phyloP scores from a whole-genome alignment of 2,113 vertebrate species.

The Plotosus lineatus region DNA sequence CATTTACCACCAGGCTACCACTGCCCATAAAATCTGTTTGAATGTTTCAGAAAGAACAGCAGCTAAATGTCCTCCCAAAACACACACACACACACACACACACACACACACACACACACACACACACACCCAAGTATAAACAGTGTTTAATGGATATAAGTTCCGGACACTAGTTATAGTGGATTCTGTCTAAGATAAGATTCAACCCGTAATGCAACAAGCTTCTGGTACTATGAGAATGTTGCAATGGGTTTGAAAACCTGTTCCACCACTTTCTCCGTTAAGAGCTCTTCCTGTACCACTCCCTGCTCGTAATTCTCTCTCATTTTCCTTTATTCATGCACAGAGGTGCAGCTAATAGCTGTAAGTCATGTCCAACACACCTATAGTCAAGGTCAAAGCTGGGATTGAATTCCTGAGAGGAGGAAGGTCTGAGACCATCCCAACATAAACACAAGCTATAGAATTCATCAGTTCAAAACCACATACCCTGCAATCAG shows the following conservation, averaged over 20 bases:
- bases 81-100: not conserved
- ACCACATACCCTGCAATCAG: not conserved
- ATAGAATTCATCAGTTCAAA: not conserved
- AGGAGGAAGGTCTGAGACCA: not conserved
- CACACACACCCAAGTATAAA: not conserved
- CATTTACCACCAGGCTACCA: too few species aligned
- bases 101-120: not conserved
- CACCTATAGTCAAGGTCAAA: not conserved
- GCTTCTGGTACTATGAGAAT: constrained; percentile 29
- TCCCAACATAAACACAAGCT: not conserved
- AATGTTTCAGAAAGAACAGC: not conserved
- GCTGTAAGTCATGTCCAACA: not conserved
- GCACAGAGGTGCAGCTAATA: not conserved
- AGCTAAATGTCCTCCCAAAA: too few species aligned
- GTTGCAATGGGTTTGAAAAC: constrained; percentile 10
- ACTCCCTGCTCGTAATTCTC: constrained; percentile 22
- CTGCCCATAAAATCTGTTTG: too few species aligned
- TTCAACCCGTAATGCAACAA: constrained; percentile 6
- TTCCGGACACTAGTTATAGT: not conserved
- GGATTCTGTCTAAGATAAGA: constrained; percentile 20
- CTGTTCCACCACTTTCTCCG: constrained; percentile 24
- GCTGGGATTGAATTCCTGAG: not conserved
- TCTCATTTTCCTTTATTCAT: not conserved
- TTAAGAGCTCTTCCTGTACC: not conserved
- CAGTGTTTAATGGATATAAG: constrained; percentile 7